Evolutionary conservation across 1,140 invertebrate genomes (phyloP).

Genomic region (Drosophila ercepeae): DNA sequence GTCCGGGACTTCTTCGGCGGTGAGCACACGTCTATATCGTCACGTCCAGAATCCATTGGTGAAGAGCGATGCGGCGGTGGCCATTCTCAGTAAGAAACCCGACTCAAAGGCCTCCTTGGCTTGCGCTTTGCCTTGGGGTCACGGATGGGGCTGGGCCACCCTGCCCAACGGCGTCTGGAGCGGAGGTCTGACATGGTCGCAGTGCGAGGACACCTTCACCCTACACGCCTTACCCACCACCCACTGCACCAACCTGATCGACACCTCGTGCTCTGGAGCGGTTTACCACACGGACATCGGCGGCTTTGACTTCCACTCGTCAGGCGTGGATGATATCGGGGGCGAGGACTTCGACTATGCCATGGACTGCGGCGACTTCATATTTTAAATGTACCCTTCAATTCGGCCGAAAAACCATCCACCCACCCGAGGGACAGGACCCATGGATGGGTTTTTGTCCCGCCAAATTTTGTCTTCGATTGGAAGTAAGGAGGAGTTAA

Average conservation of each 20-base stretch:
- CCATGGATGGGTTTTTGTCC: background rate
- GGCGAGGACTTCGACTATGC: conserved; percentile 87
- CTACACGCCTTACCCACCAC: conserved; percentile 86
- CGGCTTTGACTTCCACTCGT: conserved; percentile 85
- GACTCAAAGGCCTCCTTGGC: conserved; percentile 81
- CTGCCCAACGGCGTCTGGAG: conserved; percentile 87
- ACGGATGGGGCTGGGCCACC: conserved; percentile 87
- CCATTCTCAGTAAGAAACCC: conserved; percentile 81
- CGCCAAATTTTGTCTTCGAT: conserved; percentile 6
- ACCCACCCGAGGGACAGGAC: conserved; percentile 37
- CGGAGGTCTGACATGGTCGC: conserved; percentile 86
- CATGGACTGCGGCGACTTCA: conserved; percentile 87
- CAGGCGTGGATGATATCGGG: conserved; percentile 84
- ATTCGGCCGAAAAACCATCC: background rate
- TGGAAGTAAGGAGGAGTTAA: background rate
- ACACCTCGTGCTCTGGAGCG: conserved; percentile 85
- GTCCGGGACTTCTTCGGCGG: conserved; percentile 30
- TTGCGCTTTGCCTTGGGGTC: conserved; percentile 83
- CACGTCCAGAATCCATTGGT: conserved; percentile 80
- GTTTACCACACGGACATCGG: conserved; percentile 86
- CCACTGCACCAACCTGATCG: conserved; percentile 86
- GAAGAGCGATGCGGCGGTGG: conserved; percentile 80
- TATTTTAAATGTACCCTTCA: conserved; percentile 84
- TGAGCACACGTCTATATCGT: conserved; percentile 61
- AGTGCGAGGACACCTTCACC: conserved; percentile 86